A percentile compares a stretch with the other conserved stretches of the same genome.
These are phyloP conservation scores for Amphiprion percula DNA, from an alignment of 2,113 vertebrate genomes.

Conservation along the genomic window DNA sequence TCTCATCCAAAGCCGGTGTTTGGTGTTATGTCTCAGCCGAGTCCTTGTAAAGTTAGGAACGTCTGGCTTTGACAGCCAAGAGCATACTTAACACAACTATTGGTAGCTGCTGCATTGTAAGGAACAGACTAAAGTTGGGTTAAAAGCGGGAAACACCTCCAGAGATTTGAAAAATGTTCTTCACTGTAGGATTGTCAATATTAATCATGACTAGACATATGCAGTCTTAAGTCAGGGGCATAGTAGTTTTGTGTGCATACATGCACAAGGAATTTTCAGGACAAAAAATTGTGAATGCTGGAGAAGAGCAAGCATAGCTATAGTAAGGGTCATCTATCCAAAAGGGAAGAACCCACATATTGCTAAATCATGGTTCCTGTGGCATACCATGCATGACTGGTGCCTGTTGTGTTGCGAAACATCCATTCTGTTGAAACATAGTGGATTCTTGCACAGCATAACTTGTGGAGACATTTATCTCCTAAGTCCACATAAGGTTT, in stretches of 20 bases:
- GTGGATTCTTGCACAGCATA: not conserved
- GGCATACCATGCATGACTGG: conserved; percentile 8
- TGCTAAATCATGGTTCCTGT: conserved; percentile 5
- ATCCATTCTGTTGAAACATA: conserved; percentile 26
- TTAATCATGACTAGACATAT: conserved; percentile 13
- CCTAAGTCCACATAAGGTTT: too few relatives aligned
- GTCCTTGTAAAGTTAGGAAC: conserved; percentile 52
- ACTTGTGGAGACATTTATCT: too few relatives aligned
- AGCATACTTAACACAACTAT: conserved; percentile 65
- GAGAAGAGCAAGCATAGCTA: conserved; percentile 49
- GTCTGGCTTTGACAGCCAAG: conserved; percentile 57
- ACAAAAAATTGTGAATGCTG: conserved; percentile 59
- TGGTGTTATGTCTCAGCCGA: conserved; percentile 77
- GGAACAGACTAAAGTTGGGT: not conserved
- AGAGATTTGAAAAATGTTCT: conserved; percentile 29
- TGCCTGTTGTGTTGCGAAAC: conserved; percentile 34
- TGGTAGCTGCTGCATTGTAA: conserved; percentile 31
- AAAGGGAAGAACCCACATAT: conserved; percentile 27
- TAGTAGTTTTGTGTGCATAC: not conserved
- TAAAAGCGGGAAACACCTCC: conserved; percentile 8
- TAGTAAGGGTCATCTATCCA: conserved; percentile 63
- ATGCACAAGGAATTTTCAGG: not conserved
- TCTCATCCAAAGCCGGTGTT: conserved; percentile 68
- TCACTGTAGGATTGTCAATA: not conserved
- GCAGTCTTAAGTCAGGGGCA: not conserved